phyloP scores from a whole-genome alignment of 2,888 invertebrate species.

The Noctua comes region DNA sequence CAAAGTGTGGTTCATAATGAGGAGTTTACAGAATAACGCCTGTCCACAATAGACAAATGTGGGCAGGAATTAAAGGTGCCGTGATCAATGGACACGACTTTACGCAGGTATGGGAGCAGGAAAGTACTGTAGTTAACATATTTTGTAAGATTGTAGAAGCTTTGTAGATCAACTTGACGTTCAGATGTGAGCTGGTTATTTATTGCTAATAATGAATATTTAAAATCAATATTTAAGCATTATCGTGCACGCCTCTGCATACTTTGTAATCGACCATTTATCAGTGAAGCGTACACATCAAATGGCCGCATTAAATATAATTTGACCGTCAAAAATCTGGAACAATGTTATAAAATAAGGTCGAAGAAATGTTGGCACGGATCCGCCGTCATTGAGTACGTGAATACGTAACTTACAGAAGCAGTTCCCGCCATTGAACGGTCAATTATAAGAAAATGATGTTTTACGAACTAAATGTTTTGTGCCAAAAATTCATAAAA shows the following conservation, averaged over 20 bases:
- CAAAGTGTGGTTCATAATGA: conserved; percentile 89
- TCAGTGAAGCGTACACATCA: conserved; percentile 49
- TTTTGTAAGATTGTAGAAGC: too few relatives aligned
- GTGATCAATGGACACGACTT: conserved; percentile 81
- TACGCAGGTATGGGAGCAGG: conserved; percentile 65
- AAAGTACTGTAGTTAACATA: conserved; percentile 70
- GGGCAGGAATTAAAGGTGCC: conserved; percentile 84
- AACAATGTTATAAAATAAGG: conserved; percentile 84
- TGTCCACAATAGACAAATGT: conserved; percentile 85
- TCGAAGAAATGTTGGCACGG: conserved; percentile 87
- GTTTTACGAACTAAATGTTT: conserved; percentile 66
- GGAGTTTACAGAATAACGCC: conserved; percentile 90
- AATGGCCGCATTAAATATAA: conserved; percentile 79
- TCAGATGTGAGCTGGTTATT: background rate
- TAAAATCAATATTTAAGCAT: conserved; percentile 41
- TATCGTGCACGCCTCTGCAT: conserved; percentile 26
- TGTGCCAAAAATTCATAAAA: conserved; percentile 68
- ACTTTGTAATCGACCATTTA: conserved; percentile 40
- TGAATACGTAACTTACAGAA: conserved; percentile 67
- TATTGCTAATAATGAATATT: conserved; percentile 22
- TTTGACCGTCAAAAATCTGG: conserved; percentile 86
- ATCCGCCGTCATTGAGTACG: conserved; percentile 71
- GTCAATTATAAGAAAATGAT: conserved; percentile 78
- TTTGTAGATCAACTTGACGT: too few relatives aligned
- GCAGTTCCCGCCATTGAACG: conserved; percentile 73